A percentile compares a stretch with the other conserved stretches of the same genome.
Evolutionary conservation across 2,888 invertebrate species (phyloP).

Genomic region (Hyppa rectilinea): DNA sequence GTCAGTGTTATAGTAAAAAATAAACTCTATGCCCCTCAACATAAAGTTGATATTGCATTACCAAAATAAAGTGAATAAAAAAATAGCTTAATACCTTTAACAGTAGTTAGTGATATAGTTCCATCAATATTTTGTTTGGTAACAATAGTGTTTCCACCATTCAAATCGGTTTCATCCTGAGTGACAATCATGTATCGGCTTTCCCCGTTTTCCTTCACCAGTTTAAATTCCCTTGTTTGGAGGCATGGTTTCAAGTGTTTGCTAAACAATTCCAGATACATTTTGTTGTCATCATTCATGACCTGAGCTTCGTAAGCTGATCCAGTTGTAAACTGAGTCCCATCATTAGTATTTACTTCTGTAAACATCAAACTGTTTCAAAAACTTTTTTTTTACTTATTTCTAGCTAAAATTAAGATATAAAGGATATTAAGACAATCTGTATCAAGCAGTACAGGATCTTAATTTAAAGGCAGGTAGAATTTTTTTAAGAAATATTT

Average conservation of each 20-base stretch:
- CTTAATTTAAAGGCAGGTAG: neutral
- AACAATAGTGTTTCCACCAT: conserved; percentile 73
- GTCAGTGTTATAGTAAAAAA: conserved; percentile 83
- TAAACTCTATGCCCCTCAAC: accelerated
- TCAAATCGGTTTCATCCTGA: conserved; percentile 70
- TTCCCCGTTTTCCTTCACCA: conserved; percentile 78
- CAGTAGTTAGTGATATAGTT: conserved; percentile 82
- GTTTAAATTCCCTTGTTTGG: conserved; percentile 78
- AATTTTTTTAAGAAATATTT: neutral
- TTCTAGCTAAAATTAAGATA: neutral
- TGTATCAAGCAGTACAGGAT: neutral
- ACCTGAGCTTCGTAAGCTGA: conserved; percentile 59
- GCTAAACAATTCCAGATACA: conserved; percentile 80
- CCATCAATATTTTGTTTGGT: conserved; percentile 87
- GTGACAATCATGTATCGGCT: conserved; percentile 80
- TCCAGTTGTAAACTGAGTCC: conserved; percentile 36
- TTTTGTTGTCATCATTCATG: conserved; percentile 71
- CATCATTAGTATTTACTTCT: conserved; percentile 39
- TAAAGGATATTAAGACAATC: neutral
- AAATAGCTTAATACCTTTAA: conserved; percentile 72
- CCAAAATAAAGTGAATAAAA: neutral
- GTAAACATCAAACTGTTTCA: conserved; percentile 9
- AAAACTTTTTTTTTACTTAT: neutral
- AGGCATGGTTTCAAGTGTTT: conserved; percentile 77
- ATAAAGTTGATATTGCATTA: neutral